Evolutionary conservation across 2,888 invertebrate species (phyloP), one percentile per base, ranked within the genome.

Genomic region (Thymelicus acteon): DNA sequence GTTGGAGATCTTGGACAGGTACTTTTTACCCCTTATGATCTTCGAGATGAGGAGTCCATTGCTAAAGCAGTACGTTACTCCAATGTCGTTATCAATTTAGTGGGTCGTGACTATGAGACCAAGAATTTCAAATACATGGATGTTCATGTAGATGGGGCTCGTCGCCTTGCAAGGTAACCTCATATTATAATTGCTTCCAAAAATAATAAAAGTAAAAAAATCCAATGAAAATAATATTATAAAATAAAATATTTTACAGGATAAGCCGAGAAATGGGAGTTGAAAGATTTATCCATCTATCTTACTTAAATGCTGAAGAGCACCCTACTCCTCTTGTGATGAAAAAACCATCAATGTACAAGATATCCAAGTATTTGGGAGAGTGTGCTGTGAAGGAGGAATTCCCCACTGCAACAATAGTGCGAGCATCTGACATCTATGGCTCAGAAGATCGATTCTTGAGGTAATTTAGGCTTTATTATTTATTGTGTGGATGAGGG

Each of bases 1-100:
- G 94, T 95, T 80, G 99, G 99, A 31, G 99, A 99, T 90, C 95
- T 99, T 75, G 99, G 99, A 3, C 99, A 99, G 94, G 96, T 99
- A 7, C 93, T 98, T 12, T 99, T 98, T 82, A 96, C 97, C 83
- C 98, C 97, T 12, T 99, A 95, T 88, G 89, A 98, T 82, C 84
- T 99, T 60, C 91, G 95, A 54, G 98, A 99, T 94, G 98, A 98
- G 75, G 97, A 97, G 49, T 96, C 97, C 0, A 96, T 99, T 78
- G 94, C 95, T 3, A 97, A 96, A 80, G 96, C 97, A 10, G 96
- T 99, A 52, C 97, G 97, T 83, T 97, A 99, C 92, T 99, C 99
- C 1, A 99, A 99, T 93, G 98, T 99, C 66, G 99, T 99, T 0
- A 96, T 99, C 76, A 99, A 99, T 88, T 94, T 99, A 72, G 95